Base-by-base conservation (phyloP, 2,888 invertebrate species). In the Hybos culiciformis region DNA sequence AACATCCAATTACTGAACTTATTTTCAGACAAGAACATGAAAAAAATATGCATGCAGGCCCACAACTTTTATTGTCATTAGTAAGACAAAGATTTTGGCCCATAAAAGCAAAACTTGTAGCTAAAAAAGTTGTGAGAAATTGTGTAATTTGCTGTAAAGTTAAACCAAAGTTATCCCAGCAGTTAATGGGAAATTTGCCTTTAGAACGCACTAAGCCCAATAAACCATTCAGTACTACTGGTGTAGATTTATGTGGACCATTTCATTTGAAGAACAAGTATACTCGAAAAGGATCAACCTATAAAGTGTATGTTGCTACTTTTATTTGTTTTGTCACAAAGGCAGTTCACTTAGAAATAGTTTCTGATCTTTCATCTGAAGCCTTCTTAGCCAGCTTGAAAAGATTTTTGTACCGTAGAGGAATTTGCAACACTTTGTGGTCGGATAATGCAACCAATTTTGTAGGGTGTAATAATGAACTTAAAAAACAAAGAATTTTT, bases 161-260 rank as follows among this genome's bases (percentile, higher is more conserved):
- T 5, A 43, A 37, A 11, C 43, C 37, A 31, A 31, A 21, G 18
- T 9, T 39, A 15, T 6, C 26, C n/a, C 17, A 39, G 2, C 51
- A 49, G 12, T n/a, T 47, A 3, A 55, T 57, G 54, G 52, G 50
- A 15, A 39, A 51, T 42, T 39, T 55, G 14, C 55, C 55, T 3
- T 12, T 14, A n/a, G 32, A 24, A 23, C 42, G 53, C 17, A 31
- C 31, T 11, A 15, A n/a, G n/a, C 26, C 39, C 12, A 8, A 15
- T 8, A 17, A 31, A 26, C 18, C 11, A 12, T 39, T 39, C 18
- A 7, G 8, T 5, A 15, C 6, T 15, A 8, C 26, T 8, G 39
- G 39, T 17, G 15, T 39, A 4, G 31, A 18, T 26, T 39, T 17
- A 15, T 45, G 32, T 15, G 48, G 48, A 37, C 48, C 48, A n/a